Base-by-base conservation (phyloP, 2,888 invertebrate genomes). In the Ceratothoa steindachneri region DNA sequence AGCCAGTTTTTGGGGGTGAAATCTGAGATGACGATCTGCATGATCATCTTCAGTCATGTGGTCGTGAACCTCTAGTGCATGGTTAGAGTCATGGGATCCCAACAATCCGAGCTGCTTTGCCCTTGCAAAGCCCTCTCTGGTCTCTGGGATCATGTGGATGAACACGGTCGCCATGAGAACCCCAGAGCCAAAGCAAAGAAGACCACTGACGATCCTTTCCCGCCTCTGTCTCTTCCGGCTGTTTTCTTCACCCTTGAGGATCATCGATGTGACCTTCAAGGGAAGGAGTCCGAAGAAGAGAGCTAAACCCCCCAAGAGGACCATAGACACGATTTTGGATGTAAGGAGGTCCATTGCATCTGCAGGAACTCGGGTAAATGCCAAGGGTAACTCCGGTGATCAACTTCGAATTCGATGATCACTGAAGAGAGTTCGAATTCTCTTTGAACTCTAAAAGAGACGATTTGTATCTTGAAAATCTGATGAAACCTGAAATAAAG, bases 271-370 rank as follows among this genome's bases (percentile, higher is more conserved):
- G 22, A 77, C 24, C 1, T 70, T 65, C 28, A 77, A 67, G 0
- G 95, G 94, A 29, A 90, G 83, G 5, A 90, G 85, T 64, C 95
- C 95, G 81, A 93, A 89, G 22, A 90, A 83, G 82, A 91, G 88
- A 55, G 93, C 93, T 24, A 91, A 89, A 73, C 87, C 83, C 82
- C 93, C 91, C 19, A 95, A 87, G 29, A 91, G 89, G 55, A 87
- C 85, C 90, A 95, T 92, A 0, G 94, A 89, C 2, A 91, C 89
- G 24, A 89, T 87, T 85, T 95, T 95, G 19, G 93, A 92, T 31
- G 77, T 67, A 22, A 77, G 74, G 24, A 77, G 71, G 67, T 77
- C 77, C 77, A 77, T 77, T 41, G 41, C 5, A 41, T 9, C 5
- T 41, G 41, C 15, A 5, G 41, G 41, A 41, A 41, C n/a, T n/a